Base-by-base conservation (phyloP, 2,113 vertebrate species). In the Pteronura brasiliensis region DNA sequence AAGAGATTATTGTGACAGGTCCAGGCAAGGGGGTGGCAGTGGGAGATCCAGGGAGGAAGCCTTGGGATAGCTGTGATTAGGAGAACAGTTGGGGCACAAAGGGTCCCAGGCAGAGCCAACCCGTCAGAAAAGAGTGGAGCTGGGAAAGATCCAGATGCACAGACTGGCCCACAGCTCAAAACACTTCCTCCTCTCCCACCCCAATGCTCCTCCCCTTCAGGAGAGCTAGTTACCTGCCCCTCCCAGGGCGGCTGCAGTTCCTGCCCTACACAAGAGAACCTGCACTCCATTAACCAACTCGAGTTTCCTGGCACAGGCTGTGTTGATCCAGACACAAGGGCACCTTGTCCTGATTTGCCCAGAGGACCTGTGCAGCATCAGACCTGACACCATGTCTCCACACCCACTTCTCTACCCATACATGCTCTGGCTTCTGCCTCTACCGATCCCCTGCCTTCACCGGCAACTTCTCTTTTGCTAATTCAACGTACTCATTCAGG, bases 161-260 rank as follows among this genome's bases (percentile, higher is more conserved):
- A 1, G 63, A 61, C 3, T 13, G 57, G 13, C 15, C 71, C 49
- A 8, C n/a, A 11, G 72, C 23, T 27, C 2, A 7, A 55, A 61
- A 27, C 9, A 23, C 9, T 12, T 7, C 13, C 12, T 29, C 18
- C 6, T 8, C 17, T 23, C 36, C 49, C 0, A 0, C 25, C 11
- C 18, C 12, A 25, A 27, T 34, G 31, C 14, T 7, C 34, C 6
- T 69, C 29, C 13, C 29, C 25, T 34, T 61, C 72, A 52, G 4
- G n/a, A 25, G 59, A 27, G 15, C 8, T n/a, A 39, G 15, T 12
- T n/a, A 39, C n/a, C n/a, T 23, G 63, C 25, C 29, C 17, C 71
- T 29, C 2, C 34, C 25, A 49, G 47, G 20, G 5, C 25, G 10
- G 39, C 31, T 18, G 12, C 55, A 21, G 55, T 13, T 10, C 31